phyloP scores from a whole-genome alignment of 2,888 invertebrate genomes.

The Melipona beecheii region DNA sequence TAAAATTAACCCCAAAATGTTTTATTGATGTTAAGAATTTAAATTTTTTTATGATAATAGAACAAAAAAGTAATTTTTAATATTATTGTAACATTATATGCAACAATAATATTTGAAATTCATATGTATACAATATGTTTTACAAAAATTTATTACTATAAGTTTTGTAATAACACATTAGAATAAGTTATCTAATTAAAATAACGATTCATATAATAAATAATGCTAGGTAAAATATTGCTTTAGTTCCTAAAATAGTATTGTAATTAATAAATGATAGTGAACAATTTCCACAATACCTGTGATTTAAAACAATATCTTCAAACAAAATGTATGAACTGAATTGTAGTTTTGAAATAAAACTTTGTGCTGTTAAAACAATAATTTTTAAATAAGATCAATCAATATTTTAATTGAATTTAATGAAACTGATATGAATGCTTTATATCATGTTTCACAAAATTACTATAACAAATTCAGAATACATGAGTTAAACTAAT shows the following conservation, averaged over 20 bases:
- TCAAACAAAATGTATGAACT: neutral
- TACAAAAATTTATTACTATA: neutral
- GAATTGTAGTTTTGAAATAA: conserved; percentile 16
- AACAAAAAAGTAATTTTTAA: neutral
- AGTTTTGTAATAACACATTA: neutral
- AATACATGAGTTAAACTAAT: no score
- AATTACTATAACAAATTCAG: no score
- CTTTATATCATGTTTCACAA: neutral
- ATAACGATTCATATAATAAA: conserved; percentile 5
- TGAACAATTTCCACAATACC: conserved; percentile 25
- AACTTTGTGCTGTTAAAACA: neutral
- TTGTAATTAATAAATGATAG: conserved; percentile 16
- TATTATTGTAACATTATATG: neutral
- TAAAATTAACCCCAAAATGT: neutral
- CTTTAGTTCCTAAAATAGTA: neutral
- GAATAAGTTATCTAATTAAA: neutral
- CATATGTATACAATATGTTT: neutral
- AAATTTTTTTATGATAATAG: neutral
- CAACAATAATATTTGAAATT: neutral
- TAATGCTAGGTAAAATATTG: neutral
- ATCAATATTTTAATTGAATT: neutral
- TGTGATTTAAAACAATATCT: conserved; percentile 39
- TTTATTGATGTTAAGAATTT: conserved; percentile 8
- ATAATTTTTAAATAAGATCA: neutral
- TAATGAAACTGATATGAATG: neutral